phyloP scores from a whole-genome alignment of 2,888 invertebrate species.

The Stegophylla sp. region DNA sequence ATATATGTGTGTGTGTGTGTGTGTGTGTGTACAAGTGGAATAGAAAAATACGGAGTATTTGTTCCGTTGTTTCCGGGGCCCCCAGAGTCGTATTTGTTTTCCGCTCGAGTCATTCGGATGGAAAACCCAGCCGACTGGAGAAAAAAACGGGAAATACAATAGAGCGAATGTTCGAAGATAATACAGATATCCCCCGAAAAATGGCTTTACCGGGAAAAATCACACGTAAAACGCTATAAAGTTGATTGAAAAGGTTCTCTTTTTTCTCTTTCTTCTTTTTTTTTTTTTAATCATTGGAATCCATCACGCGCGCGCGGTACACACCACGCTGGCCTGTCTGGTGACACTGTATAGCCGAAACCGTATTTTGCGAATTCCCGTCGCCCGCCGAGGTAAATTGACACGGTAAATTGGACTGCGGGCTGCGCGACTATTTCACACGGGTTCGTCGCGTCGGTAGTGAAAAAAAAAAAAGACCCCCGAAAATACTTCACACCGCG shows the following conservation, averaged over 20 bases:
- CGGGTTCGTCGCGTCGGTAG: not conserved
- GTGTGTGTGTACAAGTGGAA: not conserved
- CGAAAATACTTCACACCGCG: too few species aligned
- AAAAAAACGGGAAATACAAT: constrained; percentile 24
- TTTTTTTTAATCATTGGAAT: constrained; percentile 27
- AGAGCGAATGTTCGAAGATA: constrained; percentile 5
- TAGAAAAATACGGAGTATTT: constrained; percentile 16
- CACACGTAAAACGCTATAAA: not conserved
- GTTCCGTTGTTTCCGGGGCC: constrained; percentile 13
- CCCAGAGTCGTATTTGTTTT: constrained; percentile 12
- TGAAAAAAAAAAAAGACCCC: too few species aligned
- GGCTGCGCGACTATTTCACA: not conserved
- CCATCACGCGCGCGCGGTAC: not conserved
- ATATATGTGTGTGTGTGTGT: too few species aligned
- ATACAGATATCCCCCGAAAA: constrained; percentile 11
- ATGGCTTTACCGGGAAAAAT: not conserved
- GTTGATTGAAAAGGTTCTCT: constrained; percentile 3
- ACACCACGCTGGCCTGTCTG: not conserved
- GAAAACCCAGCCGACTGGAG: constrained; percentile 9
- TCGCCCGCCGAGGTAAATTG: not conserved
- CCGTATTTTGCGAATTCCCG: not conserved
- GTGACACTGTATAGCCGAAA: too few species aligned
- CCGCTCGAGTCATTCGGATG: constrained; percentile 12
- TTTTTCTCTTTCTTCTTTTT: too few species aligned
- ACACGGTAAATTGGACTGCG: not conserved